Base-by-base conservation (phyloP, 1,140 invertebrate species). In the Ostrea edulis region DNA sequence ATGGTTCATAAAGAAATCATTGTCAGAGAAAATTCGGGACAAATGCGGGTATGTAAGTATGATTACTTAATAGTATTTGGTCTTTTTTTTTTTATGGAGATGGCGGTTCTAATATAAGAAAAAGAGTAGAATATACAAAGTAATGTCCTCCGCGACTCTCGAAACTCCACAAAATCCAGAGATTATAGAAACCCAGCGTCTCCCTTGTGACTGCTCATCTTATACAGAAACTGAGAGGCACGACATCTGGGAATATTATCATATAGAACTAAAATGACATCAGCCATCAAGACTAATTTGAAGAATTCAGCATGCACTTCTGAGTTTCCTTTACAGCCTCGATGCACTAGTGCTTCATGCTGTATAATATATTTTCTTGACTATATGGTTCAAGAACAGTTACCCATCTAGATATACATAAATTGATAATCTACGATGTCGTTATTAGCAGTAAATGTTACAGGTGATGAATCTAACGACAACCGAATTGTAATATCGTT, bases 1-100 rank as follows among this genome's bases (percentile, higher is more conserved):
- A 77, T 77, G 68, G 68, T 25, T 25, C 68, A 77, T 29, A 77
- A 77, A 77, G 22, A 29, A 77, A 77, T 29, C 68, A 14, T 77
- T 29, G 11, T 77, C 68, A 77, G 68, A 77, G 25, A 25, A 77
- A 77, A 77, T 77, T 77, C 68, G 68, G 68, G 68, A 77, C 12
- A 29, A 29, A 77, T 77, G 68, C 68, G 68, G 68, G 68, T 77
- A 77, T 77, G 12, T 77, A 77, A 77, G 65, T 71, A 71, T 71
- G 65, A 71, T 71, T 77, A 35, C 9, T 29, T 35, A 11, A 14
- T 22, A 9, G 8, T 77, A 29, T 77, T 35, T 77, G 8, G 68
- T 35, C 68, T 4, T 8, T 25, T 77, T 12, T 14, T 25, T 77
- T 44, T 77, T 77, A 77, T 77, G 35, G 25, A 22, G 14, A 77